phyloP scores from a whole-genome alignment of 2,797 vertebrate genomes.

The Ctenopoma multispine region DNA sequence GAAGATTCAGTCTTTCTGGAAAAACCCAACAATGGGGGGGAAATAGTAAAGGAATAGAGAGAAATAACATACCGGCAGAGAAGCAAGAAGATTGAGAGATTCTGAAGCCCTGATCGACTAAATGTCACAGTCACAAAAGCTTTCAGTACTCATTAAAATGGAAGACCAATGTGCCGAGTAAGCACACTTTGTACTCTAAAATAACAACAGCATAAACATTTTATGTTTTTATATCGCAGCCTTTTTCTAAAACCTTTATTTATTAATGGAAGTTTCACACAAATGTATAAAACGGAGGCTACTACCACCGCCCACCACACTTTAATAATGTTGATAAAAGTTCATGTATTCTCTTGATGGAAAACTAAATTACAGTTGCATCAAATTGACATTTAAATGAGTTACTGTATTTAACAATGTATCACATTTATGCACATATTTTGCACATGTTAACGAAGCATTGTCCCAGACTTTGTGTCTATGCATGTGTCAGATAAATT shows the following conservation, averaged over 20 bases:
- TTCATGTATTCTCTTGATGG: too few species aligned
- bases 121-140: slow-evolving; percentile 9
- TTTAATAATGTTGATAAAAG: too few species aligned
- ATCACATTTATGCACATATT: not conserved
- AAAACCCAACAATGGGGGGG: slow-evolving; percentile 16
- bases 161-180: slow-evolving; percentile 5
- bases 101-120: slow-evolving; percentile 1
- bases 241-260: not conserved
- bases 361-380: not conserved
- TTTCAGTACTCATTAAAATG: slow-evolving; percentile 28
- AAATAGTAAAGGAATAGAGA: slow-evolving; percentile 21
- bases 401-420: not conserved
- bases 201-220: slow-evolving; percentile 7
- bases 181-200: slow-evolving; percentile 2
- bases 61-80: slow-evolving; percentile 11
- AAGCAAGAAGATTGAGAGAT: slow-evolving; percentile 18
- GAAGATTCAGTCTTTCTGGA: slow-evolving; percentile 58
- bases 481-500: too few species aligned
- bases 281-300: too few species aligned
- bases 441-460: too few species aligned
- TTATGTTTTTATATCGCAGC: not conserved
- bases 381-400: slow-evolving; percentile 1
- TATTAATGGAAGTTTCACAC: not conserved
- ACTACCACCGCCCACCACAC: not conserved
- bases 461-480: too few species aligned